Base-by-base conservation (phyloP, 2,888 invertebrate species). In the Torymus texanus region DNA sequence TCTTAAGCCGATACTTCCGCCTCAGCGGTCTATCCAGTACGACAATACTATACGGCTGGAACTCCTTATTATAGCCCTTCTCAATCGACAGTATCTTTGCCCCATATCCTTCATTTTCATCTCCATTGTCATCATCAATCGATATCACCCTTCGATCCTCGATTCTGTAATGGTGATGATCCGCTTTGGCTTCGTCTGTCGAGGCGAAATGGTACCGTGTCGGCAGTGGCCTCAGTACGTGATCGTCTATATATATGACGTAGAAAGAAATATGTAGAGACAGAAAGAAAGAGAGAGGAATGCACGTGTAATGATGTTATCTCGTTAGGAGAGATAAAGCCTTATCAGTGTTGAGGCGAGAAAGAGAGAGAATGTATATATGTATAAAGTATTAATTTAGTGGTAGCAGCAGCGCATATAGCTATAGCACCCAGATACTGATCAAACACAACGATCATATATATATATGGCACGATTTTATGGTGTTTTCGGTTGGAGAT, bases 61-160 rank as follows among this genome's bases (percentile, higher is more conserved):
- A 86, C 41, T 86, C 85, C 29, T 83, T 85, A 76, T 87, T 87
- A 66, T 85, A 85, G 41, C 85, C 85, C 50, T 83, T 85, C 80
- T 85, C 86, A n/a, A 83, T 79, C 41, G 81, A 85, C 50, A 85
- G 58, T 56, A 86, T 83, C 13, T 81, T 83, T 3, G 84, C 79
- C 63, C 68, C 78, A 71, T 80, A 78, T 21, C 59, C 55, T 16
- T 84, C 82, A 14, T 83, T 81, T 14, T 78, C 56, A 2, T 63
- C 16, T 2, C 75, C 66, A n/a, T 84, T 80, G 14, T 84, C 80
- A 61, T 81, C 80, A 55, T 81, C 55, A 14, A 81, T 75, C 11
- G 83, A 76, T 12, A 55, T 73, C 2, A 78, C 56, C 21, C 10
- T 5, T 4, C 21, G 14, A 63, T 79, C 71, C 12, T 79, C 70